Conservation (phyloP, 2,113 vertebrate genomes). For the Elgaria multicarinata region DNA sequence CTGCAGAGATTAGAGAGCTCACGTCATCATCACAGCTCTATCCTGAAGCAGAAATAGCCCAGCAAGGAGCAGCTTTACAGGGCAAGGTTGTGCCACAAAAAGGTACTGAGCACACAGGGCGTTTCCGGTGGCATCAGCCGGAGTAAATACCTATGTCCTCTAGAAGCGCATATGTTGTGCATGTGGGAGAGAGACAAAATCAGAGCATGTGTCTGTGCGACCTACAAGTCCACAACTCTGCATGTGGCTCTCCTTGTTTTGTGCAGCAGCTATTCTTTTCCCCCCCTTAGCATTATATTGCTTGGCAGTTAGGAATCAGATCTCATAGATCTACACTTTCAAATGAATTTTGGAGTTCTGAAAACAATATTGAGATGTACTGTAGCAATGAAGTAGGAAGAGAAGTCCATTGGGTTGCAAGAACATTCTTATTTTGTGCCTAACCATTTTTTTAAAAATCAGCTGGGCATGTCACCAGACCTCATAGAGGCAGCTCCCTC, state of each 20-base stretch:
- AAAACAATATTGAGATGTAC: neutral
- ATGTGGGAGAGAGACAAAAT: neutral
- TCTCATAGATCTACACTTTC: no score
- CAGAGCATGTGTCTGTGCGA: no score
- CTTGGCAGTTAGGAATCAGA: neutral
- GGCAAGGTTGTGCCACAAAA: neutral
- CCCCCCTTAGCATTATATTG: neutral
- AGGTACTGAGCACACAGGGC: neutral
- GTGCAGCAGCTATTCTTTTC: neutral
- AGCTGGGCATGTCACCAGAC: neutral
- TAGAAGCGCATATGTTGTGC: no score
- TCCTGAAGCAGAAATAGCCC: slow-evolving; percentile 32
- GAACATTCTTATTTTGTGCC: neutral
- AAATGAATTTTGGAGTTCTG: neutral
- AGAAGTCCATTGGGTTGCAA: neutral
- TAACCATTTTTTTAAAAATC: neutral
- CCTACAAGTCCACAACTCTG: neutral
- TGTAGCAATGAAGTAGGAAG: neutral
- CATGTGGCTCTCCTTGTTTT: rapidly evolving
- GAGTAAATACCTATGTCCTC: neutral
- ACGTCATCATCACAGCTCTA: neutral
- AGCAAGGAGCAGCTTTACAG: neutral
- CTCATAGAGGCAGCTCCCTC: neutral
- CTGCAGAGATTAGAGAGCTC: neutral
- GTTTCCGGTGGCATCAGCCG: no score